Evolutionary conservation across 2,888 invertebrate genomes (phyloP), one percentile per base, ranked within the genome.

Genomic region (Nymphalis urticae): DNA sequence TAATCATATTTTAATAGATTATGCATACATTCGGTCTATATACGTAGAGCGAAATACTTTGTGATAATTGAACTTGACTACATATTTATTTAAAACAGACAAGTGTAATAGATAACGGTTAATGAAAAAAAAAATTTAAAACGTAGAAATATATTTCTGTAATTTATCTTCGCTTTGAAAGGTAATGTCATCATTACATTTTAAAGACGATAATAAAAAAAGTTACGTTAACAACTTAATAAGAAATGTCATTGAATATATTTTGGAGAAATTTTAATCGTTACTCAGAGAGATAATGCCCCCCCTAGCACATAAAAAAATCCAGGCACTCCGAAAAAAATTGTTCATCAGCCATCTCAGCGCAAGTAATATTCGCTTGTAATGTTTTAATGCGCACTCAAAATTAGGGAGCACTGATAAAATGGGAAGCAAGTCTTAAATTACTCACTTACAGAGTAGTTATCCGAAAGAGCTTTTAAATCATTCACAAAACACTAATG

Each of bases 401-500:
- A 92, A 92, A 90, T 92, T 91, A 85, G 90, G 91, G 89, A 90
- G 91, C 87, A 85, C 90, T 90, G 90, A 90, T 91, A 90, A 90
- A 92, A 92, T 90, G 88, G 89, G 91, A 90, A 92, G 86, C 88
- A 89, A 90, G 91, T 87, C 90, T 91, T 91, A 90, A 90, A 92
- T 92, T 92, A 92, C 92, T 92, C 92, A 92, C 92, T 92, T 92
- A 92, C 92, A 85, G 88, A 90, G 92, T 92, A 92, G 92, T 92
- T 92, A 92, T 92, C 90, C 90, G 92, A 92, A 92, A 92, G 92
- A 92, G 92, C 92, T 92, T 92, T 92, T 92, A 92, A 92, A 92
- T 92, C 92, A 92, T 92, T 92, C 92, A 92, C 92, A 92, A 92
- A 92, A 92, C 92, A 92, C 92, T 92, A 92, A 92, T 92, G 92